A percentile compares a stretch with the other conserved stretches of the same genome.
Evolutionary conservation across 1,140 invertebrate genomes (phyloP).

Genomic region (Lanistes nyassanus): DNA sequence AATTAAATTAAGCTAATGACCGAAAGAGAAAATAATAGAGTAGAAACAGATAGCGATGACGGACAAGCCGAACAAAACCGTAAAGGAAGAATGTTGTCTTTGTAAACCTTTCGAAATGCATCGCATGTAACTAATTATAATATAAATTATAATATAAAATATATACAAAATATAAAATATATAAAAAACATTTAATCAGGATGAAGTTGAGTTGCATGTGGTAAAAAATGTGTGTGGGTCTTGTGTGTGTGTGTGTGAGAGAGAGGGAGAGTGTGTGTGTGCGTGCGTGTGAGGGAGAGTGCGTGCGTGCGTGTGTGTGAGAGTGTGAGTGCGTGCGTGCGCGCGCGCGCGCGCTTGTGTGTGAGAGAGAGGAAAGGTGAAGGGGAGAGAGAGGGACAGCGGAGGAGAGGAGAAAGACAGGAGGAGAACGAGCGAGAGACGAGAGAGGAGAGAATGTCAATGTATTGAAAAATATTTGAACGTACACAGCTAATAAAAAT

Average conservation of each 20-base stretch:
- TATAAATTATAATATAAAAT: too few species aligned
- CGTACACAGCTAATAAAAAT: background rate
- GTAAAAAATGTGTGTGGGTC: background rate
- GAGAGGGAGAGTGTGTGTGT: background rate
- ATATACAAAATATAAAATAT: background rate
- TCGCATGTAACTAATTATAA: too few species aligned
- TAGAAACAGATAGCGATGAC: too few species aligned
- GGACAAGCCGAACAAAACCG: too few species aligned
- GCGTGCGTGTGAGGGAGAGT: constrained; percentile 3
- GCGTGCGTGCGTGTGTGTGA: background rate
- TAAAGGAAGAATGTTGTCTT: too few species aligned
- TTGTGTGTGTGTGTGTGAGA: constrained; percentile 2
- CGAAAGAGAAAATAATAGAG: too few species aligned
- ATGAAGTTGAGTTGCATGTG: background rate
- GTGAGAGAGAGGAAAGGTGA: background rate
- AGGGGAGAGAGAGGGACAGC: background rate
- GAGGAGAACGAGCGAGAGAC: too few species aligned
- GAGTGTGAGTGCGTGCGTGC: background rate
- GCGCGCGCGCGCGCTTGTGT: background rate
- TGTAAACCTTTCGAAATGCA: too few species aligned
- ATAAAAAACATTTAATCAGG: background rate
- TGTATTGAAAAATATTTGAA: background rate
- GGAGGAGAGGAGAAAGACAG: background rate
- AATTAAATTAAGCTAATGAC: too few species aligned
- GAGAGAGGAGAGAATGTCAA: too few species aligned